Conservation (phyloP, 2,113 vertebrate genomes). For the Salvelinus alpinus region DNA sequence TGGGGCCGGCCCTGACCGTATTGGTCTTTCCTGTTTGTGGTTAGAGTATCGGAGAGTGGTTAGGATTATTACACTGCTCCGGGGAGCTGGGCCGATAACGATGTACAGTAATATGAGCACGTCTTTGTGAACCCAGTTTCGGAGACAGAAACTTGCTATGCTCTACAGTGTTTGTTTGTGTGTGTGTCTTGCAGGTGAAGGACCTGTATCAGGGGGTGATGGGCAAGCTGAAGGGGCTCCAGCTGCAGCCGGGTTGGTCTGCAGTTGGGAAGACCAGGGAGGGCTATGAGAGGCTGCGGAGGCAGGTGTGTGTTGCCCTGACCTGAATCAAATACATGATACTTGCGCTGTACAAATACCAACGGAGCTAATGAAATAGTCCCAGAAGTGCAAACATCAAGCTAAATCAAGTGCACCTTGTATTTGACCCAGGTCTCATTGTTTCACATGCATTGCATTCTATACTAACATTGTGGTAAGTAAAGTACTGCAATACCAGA, state of each 20-base stretch:
- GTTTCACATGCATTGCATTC: no score
- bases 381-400: no score
- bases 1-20: background rate
- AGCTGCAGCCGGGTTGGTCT: slow-evolving; percentile 54
- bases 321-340: no score
- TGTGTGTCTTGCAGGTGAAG: slow-evolving; percentile 75
- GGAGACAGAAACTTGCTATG: slow-evolving; percentile 9
- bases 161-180: background rate
- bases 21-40: slow-evolving; percentile 40
- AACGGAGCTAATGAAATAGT: no score
- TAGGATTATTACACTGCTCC: slow-evolving; percentile 45
- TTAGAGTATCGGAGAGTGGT: slow-evolving; percentile 12
- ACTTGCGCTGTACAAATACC: no score
- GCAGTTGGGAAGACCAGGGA: slow-evolving; percentile 36
- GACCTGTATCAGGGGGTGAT: slow-evolving; percentile 73
- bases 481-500: no score
- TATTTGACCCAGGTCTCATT: no score
- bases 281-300: slow-evolving; percentile 51
- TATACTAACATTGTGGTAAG: no score
- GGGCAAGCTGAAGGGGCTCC: slow-evolving; percentile 71
- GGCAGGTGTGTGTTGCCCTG: slow-evolving; percentile 38
- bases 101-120: slow-evolving; percentile 43
- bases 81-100: slow-evolving; percentile 37
- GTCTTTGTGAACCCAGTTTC: slow-evolving; percentile 8
- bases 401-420: no score